Evolutionary conservation across 2,888 invertebrate species (phyloP), one percentile per base, ranked within the genome.

Genomic region (Crocallis elinguaria): DNA sequence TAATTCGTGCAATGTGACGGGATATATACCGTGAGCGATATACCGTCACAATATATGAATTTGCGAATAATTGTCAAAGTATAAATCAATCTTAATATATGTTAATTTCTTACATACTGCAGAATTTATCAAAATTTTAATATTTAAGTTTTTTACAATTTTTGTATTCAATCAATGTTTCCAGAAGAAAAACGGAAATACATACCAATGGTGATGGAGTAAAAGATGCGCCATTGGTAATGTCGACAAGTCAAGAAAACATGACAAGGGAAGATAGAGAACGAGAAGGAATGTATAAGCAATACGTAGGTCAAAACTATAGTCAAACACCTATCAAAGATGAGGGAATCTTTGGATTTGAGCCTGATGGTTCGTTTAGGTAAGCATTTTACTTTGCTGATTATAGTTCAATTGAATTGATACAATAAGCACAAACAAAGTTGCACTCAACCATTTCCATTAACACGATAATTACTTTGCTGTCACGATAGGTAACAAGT

Each of bases 231-330:
- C 88, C 92, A 2, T 77, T 92, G 41, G 69, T 92, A 27, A 93
- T 92, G 77, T 94, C 94, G 1, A 89, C 93, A 3, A 94, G 94
- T 68, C 94, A 94, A 78, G 94, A 94, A 73, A 93, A 94, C 69
- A 92, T 94, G 85, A 91, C 90, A 1, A 78, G 82, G 58, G 88
- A 89, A 73, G 89, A 92, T 41, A 81, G 87, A 7, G 91, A 90
- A 65, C 77, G 84, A 23, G 86, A 93, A 66, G 86, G 89, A 33
- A 73, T 86, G 33, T 91, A 92, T 57, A 79, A 71, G 54, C 85
- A 91, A 62, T 91, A 89, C 50, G 76, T 86, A 49, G 72, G 77
- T 8, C 87, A 90, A 71, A 90, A 89, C 62, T 93, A 94, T 66
- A 92, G 79, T 59, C 92, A 93, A 74, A 92, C 93, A 6, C 93